Evolutionary conservation across 2,888 invertebrate genomes (phyloP).

Genomic region (Dolichopus griseipennis): DNA sequence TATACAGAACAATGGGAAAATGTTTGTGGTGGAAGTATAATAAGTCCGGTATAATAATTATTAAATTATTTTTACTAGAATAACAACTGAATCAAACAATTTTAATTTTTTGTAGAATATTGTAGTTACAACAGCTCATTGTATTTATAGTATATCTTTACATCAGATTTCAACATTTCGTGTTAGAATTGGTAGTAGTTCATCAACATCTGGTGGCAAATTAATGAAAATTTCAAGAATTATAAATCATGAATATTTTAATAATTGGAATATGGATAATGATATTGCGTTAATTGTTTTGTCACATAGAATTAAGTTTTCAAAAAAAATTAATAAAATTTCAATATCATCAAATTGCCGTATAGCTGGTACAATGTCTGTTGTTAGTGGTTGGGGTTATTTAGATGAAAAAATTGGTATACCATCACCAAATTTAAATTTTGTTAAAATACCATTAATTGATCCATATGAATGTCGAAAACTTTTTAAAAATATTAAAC

Average conservation of each 20-base stretch:
- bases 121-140: background rate
- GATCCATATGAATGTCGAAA: background rate
- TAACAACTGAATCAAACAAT: no score
- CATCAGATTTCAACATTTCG: background rate
- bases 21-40: background rate
- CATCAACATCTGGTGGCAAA: background rate
- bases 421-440: slow-evolving; percentile 3
- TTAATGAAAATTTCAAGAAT: background rate
- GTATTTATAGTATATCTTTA: background rate
- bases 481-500: background rate
- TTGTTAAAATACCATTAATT: background rate
- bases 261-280: background rate
- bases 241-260: background rate
- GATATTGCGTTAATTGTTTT: background rate
- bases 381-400: background rate
- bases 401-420: background rate
- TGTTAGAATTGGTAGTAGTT: background rate
- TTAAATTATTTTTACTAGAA: no score
- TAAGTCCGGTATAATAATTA: background rate
- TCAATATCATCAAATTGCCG: background rate
- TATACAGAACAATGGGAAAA: background rate
- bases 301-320: background rate
- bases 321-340: background rate
- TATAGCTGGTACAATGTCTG: background rate
- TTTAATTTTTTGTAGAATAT: background rate